Percentiles rank a stretch among this genome's conserved stretches.
Conservation (phyloP, 2,113 vertebrate species). For the Ctenodactylus gundi region DNA sequence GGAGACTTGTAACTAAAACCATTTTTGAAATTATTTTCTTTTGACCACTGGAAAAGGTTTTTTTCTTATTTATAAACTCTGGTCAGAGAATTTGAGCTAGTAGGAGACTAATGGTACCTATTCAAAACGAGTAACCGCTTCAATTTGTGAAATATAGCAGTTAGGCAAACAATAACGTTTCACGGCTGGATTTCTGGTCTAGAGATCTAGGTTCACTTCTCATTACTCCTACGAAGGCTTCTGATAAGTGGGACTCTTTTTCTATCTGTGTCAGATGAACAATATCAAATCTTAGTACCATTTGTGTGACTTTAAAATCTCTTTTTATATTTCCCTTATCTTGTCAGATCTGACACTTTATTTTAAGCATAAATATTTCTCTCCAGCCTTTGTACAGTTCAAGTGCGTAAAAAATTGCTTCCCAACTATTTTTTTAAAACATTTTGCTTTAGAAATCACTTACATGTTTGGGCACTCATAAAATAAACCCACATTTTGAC, state of each 20-base stretch:
- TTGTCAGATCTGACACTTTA: constrained; percentile 58
- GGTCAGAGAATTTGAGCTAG: constrained; percentile 9
- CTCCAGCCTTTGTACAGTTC: not conserved
- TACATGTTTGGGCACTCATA: constrained; percentile 1
- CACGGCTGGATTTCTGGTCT: not conserved
- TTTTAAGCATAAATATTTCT: constrained; percentile 49
- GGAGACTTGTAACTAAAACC: not conserved
- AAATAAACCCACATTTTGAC: constrained; percentile 60
- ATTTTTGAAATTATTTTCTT: not conserved
- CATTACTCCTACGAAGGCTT: not conserved
- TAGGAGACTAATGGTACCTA: not conserved
- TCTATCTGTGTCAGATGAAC: constrained; percentile 38
- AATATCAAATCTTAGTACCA: not conserved
- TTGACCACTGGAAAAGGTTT: not conserved
- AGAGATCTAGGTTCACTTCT: not conserved
- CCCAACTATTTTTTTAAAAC: constrained; percentile 4
- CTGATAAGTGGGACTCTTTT: constrained; percentile 54
- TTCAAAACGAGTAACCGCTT: not conserved
- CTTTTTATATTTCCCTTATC: constrained; percentile 17
- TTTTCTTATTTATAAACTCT: not conserved
- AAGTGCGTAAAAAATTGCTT: constrained; percentile 25
- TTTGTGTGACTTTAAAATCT: constrained; percentile 23
- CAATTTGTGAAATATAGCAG: not conserved
- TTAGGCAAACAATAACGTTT: constrained; percentile 60
- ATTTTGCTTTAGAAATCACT: constrained; percentile 66